Percentiles rank a stretch among this genome's conserved stretches.
These are phyloP conservation scores for Caradrina kadenii DNA, from an alignment of 2,888 invertebrate genomes.

Conservation along the genomic window DNA sequence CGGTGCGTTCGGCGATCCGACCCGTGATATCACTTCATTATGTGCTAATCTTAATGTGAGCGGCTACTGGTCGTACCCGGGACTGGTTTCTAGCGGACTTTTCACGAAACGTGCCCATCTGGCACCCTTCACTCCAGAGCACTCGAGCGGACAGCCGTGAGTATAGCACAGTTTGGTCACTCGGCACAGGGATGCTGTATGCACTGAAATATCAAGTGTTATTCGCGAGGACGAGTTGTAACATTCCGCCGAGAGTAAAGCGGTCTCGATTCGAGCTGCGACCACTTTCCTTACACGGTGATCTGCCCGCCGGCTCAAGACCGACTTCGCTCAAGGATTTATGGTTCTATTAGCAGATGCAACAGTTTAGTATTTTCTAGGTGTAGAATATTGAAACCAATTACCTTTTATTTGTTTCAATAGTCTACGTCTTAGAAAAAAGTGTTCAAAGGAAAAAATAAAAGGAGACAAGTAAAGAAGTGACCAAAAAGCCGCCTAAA, in stretches of 20 bases:
- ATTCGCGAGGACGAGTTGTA: background rate
- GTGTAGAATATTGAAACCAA: background rate
- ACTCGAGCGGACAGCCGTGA: background rate
- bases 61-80: slow-evolving; percentile 31
- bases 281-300: slow-evolving; percentile 53
- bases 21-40: slow-evolving; percentile 56
- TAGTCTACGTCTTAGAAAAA: no score
- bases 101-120: slow-evolving; percentile 12
- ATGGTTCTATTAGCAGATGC: slow-evolving; percentile 28
- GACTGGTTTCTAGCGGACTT: slow-evolving; percentile 12
- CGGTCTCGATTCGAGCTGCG: slow-evolving; percentile 13
- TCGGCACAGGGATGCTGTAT: background rate
- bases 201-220: background rate
- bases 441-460: no score
- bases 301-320: slow-evolving; percentile 5
- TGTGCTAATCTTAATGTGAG: slow-evolving; percentile 40
- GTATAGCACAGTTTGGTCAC: background rate
- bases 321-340: slow-evolving; percentile 12
- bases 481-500: no score
- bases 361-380: background rate
- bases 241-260: slow-evolving; percentile 50
- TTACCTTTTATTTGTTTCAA: no score
- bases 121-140: background rate
- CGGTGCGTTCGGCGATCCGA: slow-evolving; percentile 27
- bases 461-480: background rate